Evolutionary conservation across 2,888 invertebrate species (phyloP), one percentile per base, ranked within the genome.

Genomic region (Polymixis flavicincta): DNA sequence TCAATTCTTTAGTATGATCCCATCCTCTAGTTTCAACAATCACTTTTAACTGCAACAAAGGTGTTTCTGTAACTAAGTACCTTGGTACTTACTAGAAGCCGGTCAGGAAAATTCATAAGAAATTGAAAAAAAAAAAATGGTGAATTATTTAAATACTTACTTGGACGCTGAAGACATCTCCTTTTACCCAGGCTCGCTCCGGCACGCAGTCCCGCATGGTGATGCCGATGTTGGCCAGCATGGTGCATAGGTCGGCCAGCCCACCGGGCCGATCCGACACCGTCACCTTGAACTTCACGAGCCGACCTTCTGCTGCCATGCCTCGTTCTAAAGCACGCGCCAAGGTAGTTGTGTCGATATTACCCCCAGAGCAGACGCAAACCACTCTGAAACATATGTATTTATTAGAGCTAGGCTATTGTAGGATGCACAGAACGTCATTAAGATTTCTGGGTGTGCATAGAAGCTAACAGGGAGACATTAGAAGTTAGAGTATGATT

Each of bases 141-240:
- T 32, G n/a, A 59, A 42, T 50, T 1, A 57, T 59, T 28, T 22
- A 54, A 67, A 61, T 14, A 54, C 48, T 80, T 87, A 95, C 96
- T 92, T 94, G 92, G 52, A 92, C 92, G 77, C 93, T 94, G 82
- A 98, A 99, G 25, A 99, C 98, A 92, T 99, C 99, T 45, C 98
- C 97, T 82, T 98, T 98, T 37, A 99, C 97, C 99, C 99, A 99
- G 5, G 99, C 99, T 71, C 99, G 97, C 92, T 99, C 99, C 86
- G 99, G 99, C 92, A 99, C 98, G 78, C 99, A 99, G 92, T 99
- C 99, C 91, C 99, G 98, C 86, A 99, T 97, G 45, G 98, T 98
- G 8, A 98, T 98, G 0, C 98, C 99, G 55, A 98, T 95, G n/a
- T 97, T 95, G 2, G 98, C 97, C 57, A 99, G 95, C 70, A 98